These are phyloP conservation scores for Bombus impatiens DNA, from an alignment of 1,140 invertebrate species.

Conservation along the genomic window DNA sequence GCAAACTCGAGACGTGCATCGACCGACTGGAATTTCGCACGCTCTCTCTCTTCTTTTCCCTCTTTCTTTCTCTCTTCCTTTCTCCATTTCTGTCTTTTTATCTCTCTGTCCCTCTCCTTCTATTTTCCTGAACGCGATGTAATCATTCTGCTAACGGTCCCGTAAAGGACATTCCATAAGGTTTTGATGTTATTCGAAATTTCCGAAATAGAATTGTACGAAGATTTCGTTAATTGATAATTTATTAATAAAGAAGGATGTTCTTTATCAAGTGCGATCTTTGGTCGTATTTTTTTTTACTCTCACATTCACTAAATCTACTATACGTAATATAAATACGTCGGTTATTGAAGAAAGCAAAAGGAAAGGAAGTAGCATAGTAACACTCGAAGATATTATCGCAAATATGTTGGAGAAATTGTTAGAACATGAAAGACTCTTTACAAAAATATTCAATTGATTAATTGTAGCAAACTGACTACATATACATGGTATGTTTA, in stretches of 20 bases:
- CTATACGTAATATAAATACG: no score
- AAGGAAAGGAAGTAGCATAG: no score
- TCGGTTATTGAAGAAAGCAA: no score
- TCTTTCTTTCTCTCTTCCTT: not conserved
- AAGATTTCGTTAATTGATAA: no score
- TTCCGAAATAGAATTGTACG: no score
- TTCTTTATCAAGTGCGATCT: no score
- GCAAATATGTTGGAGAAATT: not conserved
- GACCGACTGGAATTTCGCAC: not conserved
- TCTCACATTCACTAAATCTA: no score
- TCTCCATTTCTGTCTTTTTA: not conserved
- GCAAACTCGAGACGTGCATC: not conserved
- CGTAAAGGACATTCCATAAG: not conserved
- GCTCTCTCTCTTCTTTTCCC: not conserved
- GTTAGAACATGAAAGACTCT: not conserved
- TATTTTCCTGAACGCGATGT: not conserved
- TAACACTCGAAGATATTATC: no score
- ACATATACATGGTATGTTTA: not conserved
- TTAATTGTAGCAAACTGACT: not conserved
- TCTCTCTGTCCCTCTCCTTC: not conserved
- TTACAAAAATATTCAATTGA: not conserved
- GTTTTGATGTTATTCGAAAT: no score
- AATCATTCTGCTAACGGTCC: not conserved
- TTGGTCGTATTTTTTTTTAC: no score
- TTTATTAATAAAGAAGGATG: no score